These are phyloP conservation scores for Parazoanthus atlanticus DNA, from an alignment of 92 coral and sea anemone genomes.

Conservation along the genomic window DNA sequence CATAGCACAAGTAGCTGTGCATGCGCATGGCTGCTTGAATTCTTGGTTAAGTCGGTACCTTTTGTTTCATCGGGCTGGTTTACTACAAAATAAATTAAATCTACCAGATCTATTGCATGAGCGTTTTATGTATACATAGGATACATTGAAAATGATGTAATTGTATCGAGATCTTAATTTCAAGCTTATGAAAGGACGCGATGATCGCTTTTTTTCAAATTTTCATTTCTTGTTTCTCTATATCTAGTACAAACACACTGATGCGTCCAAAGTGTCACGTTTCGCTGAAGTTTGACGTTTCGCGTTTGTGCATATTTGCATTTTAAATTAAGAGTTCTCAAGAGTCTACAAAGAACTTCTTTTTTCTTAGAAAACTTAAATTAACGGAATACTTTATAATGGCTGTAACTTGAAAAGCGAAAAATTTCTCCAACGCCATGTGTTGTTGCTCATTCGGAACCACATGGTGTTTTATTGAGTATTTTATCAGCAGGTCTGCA, in stretches of 20 bases:
- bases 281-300: neutral
- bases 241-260: neutral
- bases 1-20: neutral
- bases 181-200: neutral
- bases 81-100: too few species aligned
- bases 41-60: too few species aligned
- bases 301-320: neutral
- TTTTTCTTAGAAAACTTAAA: neutral
- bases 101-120: neutral
- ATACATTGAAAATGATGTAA: neutral
- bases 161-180: too few species aligned
- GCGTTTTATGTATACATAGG: neutral
- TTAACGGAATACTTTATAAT: neutral
- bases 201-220: neutral
- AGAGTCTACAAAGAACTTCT: neutral
- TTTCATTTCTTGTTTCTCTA: too few species aligned
- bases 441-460: too few species aligned
- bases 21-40: neutral
- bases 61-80: neutral
- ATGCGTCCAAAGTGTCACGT: neutral
- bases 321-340: too few species aligned
- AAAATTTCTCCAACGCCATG: too few species aligned
- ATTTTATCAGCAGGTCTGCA: neutral
- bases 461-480: too few species aligned
- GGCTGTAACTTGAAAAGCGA: neutral